These are phyloP conservation scores for Drosophila siamana DNA, from an alignment of 2,888 invertebrate genomes.

Conservation along the genomic window DNA sequence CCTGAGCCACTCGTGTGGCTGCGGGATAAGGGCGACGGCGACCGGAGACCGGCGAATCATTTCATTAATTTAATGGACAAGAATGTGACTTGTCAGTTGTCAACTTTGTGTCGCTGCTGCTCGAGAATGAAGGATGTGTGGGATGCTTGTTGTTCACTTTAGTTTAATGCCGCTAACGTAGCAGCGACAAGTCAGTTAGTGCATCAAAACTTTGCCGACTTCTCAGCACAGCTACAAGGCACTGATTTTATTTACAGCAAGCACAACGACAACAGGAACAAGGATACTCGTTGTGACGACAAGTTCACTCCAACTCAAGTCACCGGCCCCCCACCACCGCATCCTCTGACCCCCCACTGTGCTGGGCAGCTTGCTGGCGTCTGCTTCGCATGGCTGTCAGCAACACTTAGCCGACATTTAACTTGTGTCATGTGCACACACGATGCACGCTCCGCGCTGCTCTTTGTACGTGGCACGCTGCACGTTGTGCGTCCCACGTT, in stretches of 20 bases:
- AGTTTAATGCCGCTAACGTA: conserved; percentile 61
- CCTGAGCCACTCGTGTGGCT: conserved; percentile 30
- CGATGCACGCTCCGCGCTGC: not conserved
- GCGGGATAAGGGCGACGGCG: conserved; percentile 3
- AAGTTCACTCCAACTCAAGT: conserved; percentile 35
- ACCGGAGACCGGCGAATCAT: conserved; percentile 64
- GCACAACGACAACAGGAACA: conserved; percentile 5
- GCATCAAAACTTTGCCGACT: conserved; percentile 65
- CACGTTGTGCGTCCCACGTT: not conserved
- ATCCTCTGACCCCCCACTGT: conserved; percentile 9
- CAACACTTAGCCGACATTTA: conserved; percentile 76
- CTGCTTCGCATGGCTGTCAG: conserved; percentile 64
- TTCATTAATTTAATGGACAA: conserved; percentile 79
- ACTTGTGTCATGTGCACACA: conserved; percentile 73
- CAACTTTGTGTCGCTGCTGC: conserved; percentile 65
- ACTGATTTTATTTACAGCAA: conserved; percentile 69
- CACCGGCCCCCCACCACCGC: not conserved
- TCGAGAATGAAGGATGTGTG: conserved; percentile 33
- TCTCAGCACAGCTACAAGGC: conserved; percentile 53
- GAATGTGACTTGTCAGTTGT: conserved; percentile 79
- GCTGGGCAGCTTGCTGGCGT: conserved; percentile 33
- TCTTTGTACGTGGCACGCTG: not conserved
- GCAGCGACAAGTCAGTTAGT: conserved; percentile 64
- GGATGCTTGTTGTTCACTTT: conserved; percentile 63
- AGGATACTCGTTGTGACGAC: conserved; percentile 42